Evolutionary conservation across 2,888 invertebrate genomes (phyloP).

Genomic region (Rotaria macrura): DNA sequence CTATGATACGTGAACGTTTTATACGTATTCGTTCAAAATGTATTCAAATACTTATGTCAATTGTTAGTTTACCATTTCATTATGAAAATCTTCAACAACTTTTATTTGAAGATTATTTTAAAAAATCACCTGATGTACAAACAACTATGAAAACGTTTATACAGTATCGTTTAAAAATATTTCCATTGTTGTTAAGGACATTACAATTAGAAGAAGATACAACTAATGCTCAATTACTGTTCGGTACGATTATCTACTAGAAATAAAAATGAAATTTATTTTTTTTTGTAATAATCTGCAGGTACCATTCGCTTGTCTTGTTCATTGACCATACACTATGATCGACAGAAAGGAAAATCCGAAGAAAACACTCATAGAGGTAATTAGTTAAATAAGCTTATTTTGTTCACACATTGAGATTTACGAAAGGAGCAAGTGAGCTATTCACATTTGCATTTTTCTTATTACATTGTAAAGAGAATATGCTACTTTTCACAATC

Average conservation of each 20-base stretch:
- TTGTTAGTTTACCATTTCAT: constrained; percentile 82
- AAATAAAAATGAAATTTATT: not conserved
- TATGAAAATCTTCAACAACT: constrained; percentile 57
- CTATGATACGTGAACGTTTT: constrained; percentile 31
- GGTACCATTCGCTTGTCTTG: not conserved
- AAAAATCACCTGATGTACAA: constrained; percentile 37
- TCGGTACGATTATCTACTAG: constrained; percentile 52
- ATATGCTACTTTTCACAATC: too few relatives aligned
- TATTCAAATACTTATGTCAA: constrained; percentile 76
- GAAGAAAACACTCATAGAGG: not conserved
- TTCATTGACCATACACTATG: not conserved
- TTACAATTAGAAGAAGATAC: constrained; percentile 73
- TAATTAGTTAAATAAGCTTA: not conserved
- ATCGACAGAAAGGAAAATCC: not conserved
- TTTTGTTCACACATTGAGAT: too few relatives aligned
- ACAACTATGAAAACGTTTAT: constrained; percentile 40
- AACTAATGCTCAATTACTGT: constrained; percentile 72
- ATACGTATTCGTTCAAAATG: constrained; percentile 71
- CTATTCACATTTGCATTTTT: too few relatives aligned
- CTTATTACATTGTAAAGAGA: too few relatives aligned
- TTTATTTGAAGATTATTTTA: not conserved
- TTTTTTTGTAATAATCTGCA: not conserved
- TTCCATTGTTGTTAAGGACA: constrained; percentile 68
- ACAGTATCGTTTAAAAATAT: constrained; percentile 43
- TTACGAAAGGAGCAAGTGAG: too few relatives aligned